These are phyloP conservation scores for Drosophila neotestacea DNA, from an alignment of 2,888 invertebrate species.

Conservation along the genomic window DNA sequence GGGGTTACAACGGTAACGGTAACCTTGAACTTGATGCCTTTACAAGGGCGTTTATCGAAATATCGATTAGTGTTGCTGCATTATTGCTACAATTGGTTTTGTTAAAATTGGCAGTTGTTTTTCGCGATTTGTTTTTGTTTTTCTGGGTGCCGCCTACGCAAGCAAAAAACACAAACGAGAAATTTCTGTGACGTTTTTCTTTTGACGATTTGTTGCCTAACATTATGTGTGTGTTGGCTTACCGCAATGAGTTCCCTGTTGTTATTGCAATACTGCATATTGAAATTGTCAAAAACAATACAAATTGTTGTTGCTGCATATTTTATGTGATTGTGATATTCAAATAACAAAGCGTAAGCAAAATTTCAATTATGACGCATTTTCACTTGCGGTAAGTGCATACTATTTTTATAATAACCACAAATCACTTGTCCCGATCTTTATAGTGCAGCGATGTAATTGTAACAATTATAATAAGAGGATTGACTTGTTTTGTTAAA, in stretches of 20 bases:
- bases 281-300: constrained; percentile 26
- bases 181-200: constrained; percentile 24
- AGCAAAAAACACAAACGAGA: constrained; percentile 23
- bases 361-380: constrained; percentile 43
- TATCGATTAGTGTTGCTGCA: constrained; percentile 44
- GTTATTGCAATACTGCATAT: constrained; percentile 32
- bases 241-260: constrained; percentile 44
- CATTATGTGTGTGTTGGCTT: constrained; percentile 17
- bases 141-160: not conserved
- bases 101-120: constrained; percentile 1
- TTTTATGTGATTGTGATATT: constrained; percentile 28
- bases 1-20: constrained; percentile 1
- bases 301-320: constrained; percentile 46
- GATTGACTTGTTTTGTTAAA: constrained; percentile 23
- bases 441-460: constrained; percentile 13
- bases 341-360: constrained; percentile 40
- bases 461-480: constrained; percentile 10
- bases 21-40: constrained; percentile 71
- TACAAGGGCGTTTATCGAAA: constrained; percentile 30
- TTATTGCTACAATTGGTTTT: constrained; percentile 2
- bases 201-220: constrained; percentile 4
- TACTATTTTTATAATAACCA: not conserved
- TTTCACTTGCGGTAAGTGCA: constrained; percentile 5
- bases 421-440: not conserved
- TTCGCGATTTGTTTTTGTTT: constrained; percentile 13